Base-by-base conservation (phyloP, 1,140 invertebrate species). In the Solen grandis region DNA sequence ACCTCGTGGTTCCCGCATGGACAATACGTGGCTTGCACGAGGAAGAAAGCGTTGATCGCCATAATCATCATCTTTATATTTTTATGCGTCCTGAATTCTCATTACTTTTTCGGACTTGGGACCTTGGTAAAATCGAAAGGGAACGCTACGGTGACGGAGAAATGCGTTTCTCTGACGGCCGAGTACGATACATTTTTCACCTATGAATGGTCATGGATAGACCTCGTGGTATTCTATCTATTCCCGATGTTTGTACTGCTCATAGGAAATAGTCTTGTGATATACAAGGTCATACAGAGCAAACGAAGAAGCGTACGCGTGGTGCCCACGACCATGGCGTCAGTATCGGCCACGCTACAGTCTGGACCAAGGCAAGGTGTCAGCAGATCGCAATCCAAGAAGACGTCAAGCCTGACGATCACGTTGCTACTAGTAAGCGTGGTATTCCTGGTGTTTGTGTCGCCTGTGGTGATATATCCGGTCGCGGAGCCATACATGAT, bases 1-100 rank as follows among this genome's bases (percentile, higher is more conserved):
- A 84, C 84, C 16, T 82, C 85, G 3, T 86, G 62, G 66, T 59
- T 65, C 35, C 87, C 87, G 1, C 77, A 84, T 36, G 70, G 63
- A 10, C 81, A 81, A 1, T 73, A 79, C 8, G 13, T n/a, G 0
- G 25, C 65, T n/a, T 86, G 76, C 59, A 85, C 77, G 5, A n/a
- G 55, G 14, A 35, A 60, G 25, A 69, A 60, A 1, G 70, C 83
- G 33, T 3, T 4, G n/a, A 27, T 73, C 2, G 38, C 46, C 8
- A 5, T 63, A 16, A 27, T 33, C 5, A 27, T 41, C 1, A 65
- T 75, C 29, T 54, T 60, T 5, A 25, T 79, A 8, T 35, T 35
- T 3, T 16, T 52, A 2, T n/a, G 22, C 27, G 4, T 75, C n/a
- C 50, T 83, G 0, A 66, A 82, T 41, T 16, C 36, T 5, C 80